Evolutionary conservation across 2,113 vertebrate genomes (phyloP).

Genomic region (Eudyptes chrysolophus): DNA sequence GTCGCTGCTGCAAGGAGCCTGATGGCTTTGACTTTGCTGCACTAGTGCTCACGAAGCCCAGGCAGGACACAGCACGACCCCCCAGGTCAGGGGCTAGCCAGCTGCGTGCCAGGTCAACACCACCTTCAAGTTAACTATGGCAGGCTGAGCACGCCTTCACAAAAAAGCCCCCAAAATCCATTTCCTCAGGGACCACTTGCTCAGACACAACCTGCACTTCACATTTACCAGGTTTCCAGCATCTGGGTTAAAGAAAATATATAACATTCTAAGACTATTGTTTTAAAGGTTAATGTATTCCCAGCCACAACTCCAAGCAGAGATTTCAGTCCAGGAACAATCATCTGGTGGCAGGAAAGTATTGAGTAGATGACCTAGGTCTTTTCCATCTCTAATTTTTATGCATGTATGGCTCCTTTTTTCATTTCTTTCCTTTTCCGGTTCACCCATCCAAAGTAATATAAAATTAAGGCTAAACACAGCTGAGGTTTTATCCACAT

Average conservation of each 20-base stretch:
- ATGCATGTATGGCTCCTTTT: not conserved
- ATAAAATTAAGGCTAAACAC: not conserved
- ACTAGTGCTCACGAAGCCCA: not conserved
- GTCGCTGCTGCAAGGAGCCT: not conserved
- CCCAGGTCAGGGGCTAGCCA: not conserved
- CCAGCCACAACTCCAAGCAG: not conserved
- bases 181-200: not conserved
- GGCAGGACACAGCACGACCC: not conserved
- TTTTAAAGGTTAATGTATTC: constrained; percentile 72
- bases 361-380: constrained; percentile 14
- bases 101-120: not conserved
- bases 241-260: constrained; percentile 17
- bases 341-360: not conserved
- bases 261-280: constrained; percentile 15
- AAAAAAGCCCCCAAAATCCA: not conserved
- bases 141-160: not conserved
- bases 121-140: not conserved
- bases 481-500: not conserved
- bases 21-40: not conserved
- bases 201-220: not conserved
- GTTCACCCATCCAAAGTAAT: constrained; percentile 21
- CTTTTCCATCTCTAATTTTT: constrained; percentile 5
- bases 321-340: constrained; percentile 9
- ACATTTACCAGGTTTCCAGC: not conserved
- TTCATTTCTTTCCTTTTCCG: constrained; percentile 41